These are phyloP conservation scores for Vombatus ursinus DNA, from an alignment of 2,113 vertebrate genomes.

Conservation along the genomic window DNA sequence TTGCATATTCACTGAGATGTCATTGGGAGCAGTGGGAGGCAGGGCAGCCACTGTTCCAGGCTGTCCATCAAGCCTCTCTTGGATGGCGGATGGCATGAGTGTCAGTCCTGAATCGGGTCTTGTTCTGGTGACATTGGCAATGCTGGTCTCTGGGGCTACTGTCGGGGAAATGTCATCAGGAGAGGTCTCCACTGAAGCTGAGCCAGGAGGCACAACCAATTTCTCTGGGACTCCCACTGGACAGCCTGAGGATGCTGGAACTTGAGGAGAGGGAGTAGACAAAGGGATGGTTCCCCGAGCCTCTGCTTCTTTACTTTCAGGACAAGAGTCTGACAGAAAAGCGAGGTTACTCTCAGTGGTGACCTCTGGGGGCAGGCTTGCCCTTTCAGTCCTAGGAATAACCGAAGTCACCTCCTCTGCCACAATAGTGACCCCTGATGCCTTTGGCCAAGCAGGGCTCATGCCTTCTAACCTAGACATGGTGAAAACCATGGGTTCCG, in stretches of 20 bases:
- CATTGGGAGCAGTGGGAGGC: neutral
- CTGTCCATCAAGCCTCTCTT: neutral
- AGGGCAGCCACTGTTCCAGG: neutral
- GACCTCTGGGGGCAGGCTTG: neutral
- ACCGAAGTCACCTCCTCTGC: neutral
- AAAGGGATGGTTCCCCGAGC: neutral
- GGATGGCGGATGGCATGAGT: neutral
- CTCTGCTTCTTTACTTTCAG: neutral
- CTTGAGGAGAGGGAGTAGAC: neutral
- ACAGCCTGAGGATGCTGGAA: neutral
- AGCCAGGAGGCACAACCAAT: neutral
- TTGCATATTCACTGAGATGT: neutral
- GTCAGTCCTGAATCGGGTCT: neutral
- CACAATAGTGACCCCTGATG: neutral
- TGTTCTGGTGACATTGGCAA: neutral
- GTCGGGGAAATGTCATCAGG: neutral
- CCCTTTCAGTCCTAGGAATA: neutral
- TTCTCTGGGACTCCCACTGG: neutral
- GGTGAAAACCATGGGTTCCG: neutral
- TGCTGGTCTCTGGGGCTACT: neutral
- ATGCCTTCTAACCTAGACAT: neutral
- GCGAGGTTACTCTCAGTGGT: neutral
- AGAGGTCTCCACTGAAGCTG: neutral
- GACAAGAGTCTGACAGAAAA: neutral
- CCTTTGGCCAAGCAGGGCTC: neutral